Evolutionary conservation across 2,888 invertebrate species (phyloP).

Genomic region (Agriopis marginaria): DNA sequence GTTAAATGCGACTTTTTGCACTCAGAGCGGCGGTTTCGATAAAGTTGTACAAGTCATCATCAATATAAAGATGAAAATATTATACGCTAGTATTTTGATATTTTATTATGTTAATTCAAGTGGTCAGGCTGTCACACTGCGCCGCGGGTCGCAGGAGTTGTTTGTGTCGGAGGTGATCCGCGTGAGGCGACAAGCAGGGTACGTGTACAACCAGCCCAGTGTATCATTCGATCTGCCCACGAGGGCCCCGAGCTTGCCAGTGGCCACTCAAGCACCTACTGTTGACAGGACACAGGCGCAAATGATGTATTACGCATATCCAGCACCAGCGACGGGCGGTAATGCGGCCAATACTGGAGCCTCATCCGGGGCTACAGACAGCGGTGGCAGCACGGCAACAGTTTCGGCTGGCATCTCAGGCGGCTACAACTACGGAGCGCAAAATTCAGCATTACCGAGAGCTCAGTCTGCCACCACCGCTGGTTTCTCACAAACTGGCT

Average conservation of each 20-base stretch:
- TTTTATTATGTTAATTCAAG: constrained; percentile 50
- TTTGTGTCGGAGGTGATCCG: constrained; percentile 52
- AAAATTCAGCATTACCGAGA: constrained; percentile 35
- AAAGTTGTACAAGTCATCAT: background rate
- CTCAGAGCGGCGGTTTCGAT: constrained; percentile 20
- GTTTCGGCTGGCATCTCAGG: constrained; percentile 30
- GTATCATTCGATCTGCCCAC: constrained; percentile 76
- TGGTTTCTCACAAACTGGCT: constrained; percentile 34
- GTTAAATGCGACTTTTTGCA: constrained; percentile 58
- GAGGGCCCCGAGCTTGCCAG: constrained; percentile 55
- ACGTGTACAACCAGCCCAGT: constrained; percentile 76
- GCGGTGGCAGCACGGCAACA: constrained; percentile 36
- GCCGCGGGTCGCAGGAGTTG: constrained; percentile 35
- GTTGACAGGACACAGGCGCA: constrained; percentile 74
- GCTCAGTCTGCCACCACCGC: constrained; percentile 26
- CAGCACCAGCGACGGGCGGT: constrained; percentile 61
- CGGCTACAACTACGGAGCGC: constrained; percentile 60
- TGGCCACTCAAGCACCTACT: constrained; percentile 71
- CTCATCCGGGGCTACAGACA: constrained; percentile 49
- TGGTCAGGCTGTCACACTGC: constrained; percentile 22
- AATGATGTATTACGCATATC: constrained; percentile 80
- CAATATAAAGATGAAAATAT: constrained; percentile 55
- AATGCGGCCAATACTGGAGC: constrained; percentile 61
- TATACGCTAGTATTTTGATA: constrained; percentile 48
- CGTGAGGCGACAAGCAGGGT: constrained; percentile 75